Base-by-base conservation (phyloP, 2,888 invertebrate genomes). In the Eristalis intricaria region DNA sequence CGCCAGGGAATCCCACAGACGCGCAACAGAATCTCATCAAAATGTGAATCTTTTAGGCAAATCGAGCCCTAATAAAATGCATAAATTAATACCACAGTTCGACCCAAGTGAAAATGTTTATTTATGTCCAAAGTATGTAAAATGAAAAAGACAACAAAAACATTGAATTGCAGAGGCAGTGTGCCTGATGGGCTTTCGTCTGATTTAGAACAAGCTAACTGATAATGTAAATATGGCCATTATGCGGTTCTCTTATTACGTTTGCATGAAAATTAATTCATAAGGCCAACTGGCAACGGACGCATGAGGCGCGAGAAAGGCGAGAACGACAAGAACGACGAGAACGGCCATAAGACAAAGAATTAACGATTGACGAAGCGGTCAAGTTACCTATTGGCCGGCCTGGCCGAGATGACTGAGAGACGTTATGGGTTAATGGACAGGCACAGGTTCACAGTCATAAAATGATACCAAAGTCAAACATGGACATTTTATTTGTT, bases 221-320 rank as follows among this genome's bases (percentile, higher is more conserved):
- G 58, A 38, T 26, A 75, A 40, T 40, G 35, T 75, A 29, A 75
- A 75, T 74, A 35, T 63, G 38, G 65, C 32, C 73, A 65, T 84
- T 74, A 84, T 64, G 74, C 50, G 74, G 43, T 70, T 84, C 69
- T 74, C 69, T 78, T 64, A 65, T 84, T 75, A 70, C 69, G 50
- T 70, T 76, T 76, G 66, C 68, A 68, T 32, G 61, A 43, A 76
- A 76, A 68, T 61, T 61, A 61, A 76, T 61, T 68, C 76, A 76
- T 76, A 56, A 35, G 69, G 22, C 40, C 58, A 19, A 50, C 50
- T 22, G 43, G n/a, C 19, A 26, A 26, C 26, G 8, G 50, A 50
- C 50, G 50, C 19, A 19, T 22, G 50, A 43, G 43, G 43, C n/a
- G 43, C n/a, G n/a, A 19, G 50, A 50, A 50, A 50, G 19, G 19